Base-by-base conservation (phyloP, 2,888 invertebrate species). In the Melikaiella ostensackeni region DNA sequence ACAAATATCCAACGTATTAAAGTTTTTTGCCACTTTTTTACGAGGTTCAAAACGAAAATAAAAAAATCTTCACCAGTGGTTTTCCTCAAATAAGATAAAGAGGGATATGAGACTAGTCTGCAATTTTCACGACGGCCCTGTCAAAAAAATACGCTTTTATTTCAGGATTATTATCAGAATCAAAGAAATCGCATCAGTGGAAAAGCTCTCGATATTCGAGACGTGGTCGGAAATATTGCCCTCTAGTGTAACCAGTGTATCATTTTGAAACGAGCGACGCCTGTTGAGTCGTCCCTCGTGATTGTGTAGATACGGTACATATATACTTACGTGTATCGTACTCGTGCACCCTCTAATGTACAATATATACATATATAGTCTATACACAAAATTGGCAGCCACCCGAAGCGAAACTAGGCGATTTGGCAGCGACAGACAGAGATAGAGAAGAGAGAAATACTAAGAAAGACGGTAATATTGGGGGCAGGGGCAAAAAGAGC, bases 241-340 rank as follows among this genome's bases (percentile, higher is more conserved):
- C 70, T 50, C 70, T 21, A n/a, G 70, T 70, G 70, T 70, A 70
- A 70, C 30, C 50, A 30, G 30, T 70, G 50, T 70, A 70, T 70
- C 46, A 50, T 70, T 70, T 70, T 27, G 70, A 50, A 70, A 70
- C 70, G 50, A 70, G 70, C 57, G 24, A 55, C 66, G 76, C 66
- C 50, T 70, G 70, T 76, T 74, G 74, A 74, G 74, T 74, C 74
- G 24, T 59, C 35, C 38, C 74, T 74, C 16, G 21, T 59, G 59
- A 74, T 61, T 61, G 24, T 59, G 27, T 42, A 74, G 59, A 74
- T 11, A 11, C 24, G 16, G 27, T 33, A 33, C 13, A 46, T n/a
- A 46, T 46, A 1, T 38, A 1, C 8, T 1, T 38, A 19, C 5
- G 21, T 64, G 35, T 13, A 35, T 35, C 35, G 16, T 64, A 64